phyloP scores from a whole-genome alignment of 2,113 vertebrate genomes.

The Paracanthobrama guichenoti region DNA sequence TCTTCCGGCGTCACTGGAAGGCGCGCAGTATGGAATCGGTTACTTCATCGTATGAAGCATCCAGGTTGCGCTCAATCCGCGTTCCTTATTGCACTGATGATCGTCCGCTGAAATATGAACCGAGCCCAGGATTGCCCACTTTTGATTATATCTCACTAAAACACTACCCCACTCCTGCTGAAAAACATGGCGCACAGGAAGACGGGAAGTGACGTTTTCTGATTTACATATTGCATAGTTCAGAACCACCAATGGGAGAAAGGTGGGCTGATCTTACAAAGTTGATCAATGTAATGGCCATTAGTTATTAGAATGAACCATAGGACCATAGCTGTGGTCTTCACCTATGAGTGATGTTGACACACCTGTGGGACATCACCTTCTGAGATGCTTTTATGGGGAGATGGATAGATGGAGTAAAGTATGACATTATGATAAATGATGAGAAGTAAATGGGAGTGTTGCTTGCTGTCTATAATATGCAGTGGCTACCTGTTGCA shows the following conservation, averaged over 20 bases:
- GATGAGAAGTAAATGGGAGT: neutral
- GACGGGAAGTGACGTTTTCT: conserved; percentile 62
- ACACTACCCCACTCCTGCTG: conserved; percentile 51
- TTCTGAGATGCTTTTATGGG: neutral
- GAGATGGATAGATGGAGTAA: neutral
- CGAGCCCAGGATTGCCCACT: conserved; percentile 15
- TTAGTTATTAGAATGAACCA: conserved; percentile 14
- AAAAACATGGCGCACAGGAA: conserved; percentile 66
- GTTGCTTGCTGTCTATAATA: neutral
- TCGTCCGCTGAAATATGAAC: neutral
- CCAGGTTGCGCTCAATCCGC: neutral
- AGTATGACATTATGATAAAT: neutral
- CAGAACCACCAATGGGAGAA: conserved; percentile 80
- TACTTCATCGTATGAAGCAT: conserved; percentile 21
- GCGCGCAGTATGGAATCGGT: conserved; percentile 49
- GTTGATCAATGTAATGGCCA: conserved; percentile 46
- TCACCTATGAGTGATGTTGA: conserved; percentile 18
- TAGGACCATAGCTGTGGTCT: neutral
- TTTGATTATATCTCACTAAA: conserved; percentile 50
- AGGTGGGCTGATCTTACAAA: conserved; percentile 68
- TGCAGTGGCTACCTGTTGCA: neutral
- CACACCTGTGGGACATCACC: conserved; percentile 35
- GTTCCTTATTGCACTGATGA: neutral
- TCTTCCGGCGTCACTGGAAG: conserved; percentile 62
- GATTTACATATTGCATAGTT: conserved; percentile 55